Conservation (phyloP, 1,140 invertebrate genomes). For the Drosophila biarmipes region DNA sequence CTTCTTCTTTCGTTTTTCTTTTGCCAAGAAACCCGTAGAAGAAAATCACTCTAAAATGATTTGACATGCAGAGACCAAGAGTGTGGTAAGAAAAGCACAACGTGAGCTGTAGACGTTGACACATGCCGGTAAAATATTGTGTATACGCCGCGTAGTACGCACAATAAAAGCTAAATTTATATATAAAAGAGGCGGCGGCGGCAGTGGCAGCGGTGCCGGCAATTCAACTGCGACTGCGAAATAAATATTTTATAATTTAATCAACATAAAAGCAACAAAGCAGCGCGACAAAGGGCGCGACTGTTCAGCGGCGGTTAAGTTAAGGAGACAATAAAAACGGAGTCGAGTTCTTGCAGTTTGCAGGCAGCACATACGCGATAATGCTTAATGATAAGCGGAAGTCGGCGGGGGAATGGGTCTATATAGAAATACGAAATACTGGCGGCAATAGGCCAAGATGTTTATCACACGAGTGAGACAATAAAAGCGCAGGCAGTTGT, state of each 20-base stretch:
- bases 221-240: constrained; percentile 31
- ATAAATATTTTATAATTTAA: constrained; percentile 84
- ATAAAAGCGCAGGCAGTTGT: constrained; percentile 75
- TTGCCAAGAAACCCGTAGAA: constrained; percentile 1
- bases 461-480: constrained; percentile 81
- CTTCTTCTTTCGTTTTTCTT: no score
- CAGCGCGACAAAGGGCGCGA: constrained; percentile 46
- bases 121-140: constrained; percentile 47
- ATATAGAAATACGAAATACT: constrained; percentile 54
- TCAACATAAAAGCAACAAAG: constrained; percentile 83
- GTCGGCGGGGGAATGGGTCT: constrained; percentile 7
- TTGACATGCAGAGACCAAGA: constrained; percentile 4
- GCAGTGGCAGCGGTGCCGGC: constrained; percentile 12
- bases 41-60: constrained; percentile 32
- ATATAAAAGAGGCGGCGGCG: constrained; percentile 10
- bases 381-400: constrained; percentile 77
- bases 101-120: constrained; percentile 14
- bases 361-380: constrained; percentile 62
- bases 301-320: constrained; percentile 43
- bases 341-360: constrained; percentile 11
- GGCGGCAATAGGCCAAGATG: constrained; percentile 79
- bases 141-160: constrained; percentile 60
- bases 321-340: constrained; percentile 62
- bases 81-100: neutral
- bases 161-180: constrained; percentile 70